Conservation (phyloP, 2,113 vertebrate species). For the Rana temporaria region DNA sequence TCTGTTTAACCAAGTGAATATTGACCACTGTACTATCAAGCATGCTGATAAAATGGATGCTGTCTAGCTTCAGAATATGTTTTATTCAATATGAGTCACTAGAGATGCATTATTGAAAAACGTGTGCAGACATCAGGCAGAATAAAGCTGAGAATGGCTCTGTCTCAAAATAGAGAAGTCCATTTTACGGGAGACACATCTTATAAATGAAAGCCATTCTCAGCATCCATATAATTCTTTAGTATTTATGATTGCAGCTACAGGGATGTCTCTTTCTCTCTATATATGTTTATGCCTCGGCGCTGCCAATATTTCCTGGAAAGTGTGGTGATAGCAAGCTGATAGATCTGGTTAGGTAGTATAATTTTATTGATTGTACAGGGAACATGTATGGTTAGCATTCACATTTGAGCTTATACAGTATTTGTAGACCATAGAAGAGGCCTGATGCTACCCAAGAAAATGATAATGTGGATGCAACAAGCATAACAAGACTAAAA, state of each 20-base stretch:
- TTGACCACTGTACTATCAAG: constrained; percentile 45
- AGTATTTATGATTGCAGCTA: constrained; percentile 44
- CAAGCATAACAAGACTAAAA: no score
- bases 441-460: no score
- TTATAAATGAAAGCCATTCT: constrained; percentile 37
- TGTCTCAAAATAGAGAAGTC: constrained; percentile 14
- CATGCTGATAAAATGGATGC: constrained; percentile 44
- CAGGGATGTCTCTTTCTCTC: background rate
- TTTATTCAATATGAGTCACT: constrained; percentile 51
- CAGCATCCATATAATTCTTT: constrained; percentile 46
- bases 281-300: constrained; percentile 1
- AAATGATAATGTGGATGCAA: no score
- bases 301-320: constrained; percentile 16
- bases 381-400: background rate
- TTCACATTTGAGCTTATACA: background rate
- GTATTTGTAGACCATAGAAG: background rate
- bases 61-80: constrained; percentile 36
- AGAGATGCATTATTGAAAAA: constrained; percentile 51
- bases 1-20: constrained; percentile 44
- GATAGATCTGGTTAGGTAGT: constrained; percentile 8
- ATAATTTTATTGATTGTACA: constrained; percentile 11
- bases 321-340: constrained; percentile 15
- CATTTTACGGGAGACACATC: constrained; percentile 39
- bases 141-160: constrained; percentile 16
- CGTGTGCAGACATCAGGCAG: constrained; percentile 39